phyloP scores from a whole-genome alignment of 2,797 vertebrate genomes.

The Microhierax caerulescens region DNA sequence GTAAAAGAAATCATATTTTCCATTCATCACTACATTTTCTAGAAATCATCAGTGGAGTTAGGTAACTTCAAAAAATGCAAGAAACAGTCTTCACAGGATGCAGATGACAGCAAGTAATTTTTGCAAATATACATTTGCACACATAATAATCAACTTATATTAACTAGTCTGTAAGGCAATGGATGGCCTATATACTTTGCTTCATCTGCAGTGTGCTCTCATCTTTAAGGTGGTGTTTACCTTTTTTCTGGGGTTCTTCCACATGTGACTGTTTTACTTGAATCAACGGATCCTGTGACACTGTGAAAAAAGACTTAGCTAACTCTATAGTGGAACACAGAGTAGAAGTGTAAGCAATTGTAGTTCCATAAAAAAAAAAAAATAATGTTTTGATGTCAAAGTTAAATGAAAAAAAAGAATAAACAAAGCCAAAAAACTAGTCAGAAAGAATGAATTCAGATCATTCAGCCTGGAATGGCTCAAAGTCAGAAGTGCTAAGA shows the following conservation, averaged over 20 bases:
- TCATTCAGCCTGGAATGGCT: neutral
- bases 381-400: neutral
- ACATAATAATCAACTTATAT: neutral
- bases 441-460: neutral
- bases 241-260: neutral
- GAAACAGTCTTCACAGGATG: neutral
- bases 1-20: neutral
- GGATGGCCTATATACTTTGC: neutral
- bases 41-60: neutral
- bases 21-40: neutral
- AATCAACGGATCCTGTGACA: neutral
- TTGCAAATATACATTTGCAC: neutral
- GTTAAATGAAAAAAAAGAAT: neutral
- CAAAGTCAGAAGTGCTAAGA: neutral
- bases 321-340: neutral
- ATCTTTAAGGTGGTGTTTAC: neutral
- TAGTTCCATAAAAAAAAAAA: neutral
- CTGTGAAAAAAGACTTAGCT: neutral
- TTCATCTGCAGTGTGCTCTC: neutral
- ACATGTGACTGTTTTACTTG: neutral
- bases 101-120: neutral
- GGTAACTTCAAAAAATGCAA: neutral
- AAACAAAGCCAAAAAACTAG: fast-evolving
- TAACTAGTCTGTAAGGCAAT: neutral
- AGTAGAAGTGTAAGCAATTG: neutral